Evolutionary conservation across 2,797 vertebrate species (phyloP).

Genomic region (Euthynnus affinis): DNA sequence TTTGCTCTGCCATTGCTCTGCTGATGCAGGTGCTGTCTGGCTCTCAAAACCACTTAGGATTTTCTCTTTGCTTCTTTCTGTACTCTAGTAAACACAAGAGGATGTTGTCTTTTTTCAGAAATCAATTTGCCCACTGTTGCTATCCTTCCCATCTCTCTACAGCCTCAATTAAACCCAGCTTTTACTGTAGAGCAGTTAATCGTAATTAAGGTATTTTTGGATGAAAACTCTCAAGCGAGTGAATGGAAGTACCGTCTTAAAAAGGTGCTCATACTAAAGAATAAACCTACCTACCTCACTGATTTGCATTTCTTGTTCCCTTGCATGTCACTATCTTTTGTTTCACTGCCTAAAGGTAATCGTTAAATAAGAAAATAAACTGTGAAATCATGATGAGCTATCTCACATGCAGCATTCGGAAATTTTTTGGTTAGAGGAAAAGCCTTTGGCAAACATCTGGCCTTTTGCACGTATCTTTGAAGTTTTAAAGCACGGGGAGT

Average conservation of each 20-base stretch:
- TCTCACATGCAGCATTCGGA: slow-evolving; percentile 50
- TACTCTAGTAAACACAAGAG: background rate
- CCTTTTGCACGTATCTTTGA: slow-evolving; percentile 43
- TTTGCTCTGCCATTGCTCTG: background rate
- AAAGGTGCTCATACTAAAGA: background rate
- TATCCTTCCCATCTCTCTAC: background rate
- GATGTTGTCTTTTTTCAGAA: slow-evolving; percentile 18
- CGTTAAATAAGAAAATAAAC: slow-evolving; percentile 49
- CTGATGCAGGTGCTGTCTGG: background rate
- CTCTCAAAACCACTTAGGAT: background rate
- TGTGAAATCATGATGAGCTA: slow-evolving; percentile 39
- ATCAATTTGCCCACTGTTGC: slow-evolving; percentile 30
- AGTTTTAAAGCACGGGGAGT: slow-evolving; percentile 42
- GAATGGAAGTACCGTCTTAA: background rate
- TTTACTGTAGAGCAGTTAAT: background rate
- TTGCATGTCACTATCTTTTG: slow-evolving; percentile 37
- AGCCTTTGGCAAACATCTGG: slow-evolving; percentile 65
- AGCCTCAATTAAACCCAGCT: background rate
- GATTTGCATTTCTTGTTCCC: slow-evolving; percentile 39
- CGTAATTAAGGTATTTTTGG: background rate
- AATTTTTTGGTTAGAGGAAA: slow-evolving; percentile 56
- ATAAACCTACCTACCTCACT: background rate
- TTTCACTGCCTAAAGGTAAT: slow-evolving; percentile 45
- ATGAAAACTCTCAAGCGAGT: background rate
- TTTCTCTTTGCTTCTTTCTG: slow-evolving; percentile 2